Percentiles rank a stretch among this genome's conserved stretches.
Conservation (phyloP, 2,113 vertebrate genomes). For the Osmerus mordax region DNA sequence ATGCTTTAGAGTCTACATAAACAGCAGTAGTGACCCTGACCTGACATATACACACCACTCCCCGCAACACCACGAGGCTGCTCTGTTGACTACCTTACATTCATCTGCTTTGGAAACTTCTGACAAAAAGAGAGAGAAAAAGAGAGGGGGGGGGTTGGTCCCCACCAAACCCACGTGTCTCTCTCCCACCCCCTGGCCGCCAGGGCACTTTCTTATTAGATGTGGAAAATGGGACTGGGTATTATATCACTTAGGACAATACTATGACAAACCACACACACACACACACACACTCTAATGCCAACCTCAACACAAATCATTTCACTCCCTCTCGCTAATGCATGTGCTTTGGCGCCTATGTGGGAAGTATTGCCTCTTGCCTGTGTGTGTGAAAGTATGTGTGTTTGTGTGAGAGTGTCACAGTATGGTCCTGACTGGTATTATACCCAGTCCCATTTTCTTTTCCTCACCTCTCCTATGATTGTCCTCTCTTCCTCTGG, state of each 20-base stretch:
- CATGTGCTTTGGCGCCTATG: constrained; percentile 38
- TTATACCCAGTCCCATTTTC: neutral
- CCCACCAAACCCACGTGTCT: constrained; percentile 34
- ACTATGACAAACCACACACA: constrained; percentile 4
- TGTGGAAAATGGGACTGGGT: neutral
- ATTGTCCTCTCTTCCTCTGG: constrained; percentile 6
- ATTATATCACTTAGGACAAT: neutral
- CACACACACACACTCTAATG: constrained; percentile 4
- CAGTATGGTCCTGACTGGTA: constrained; percentile 23
- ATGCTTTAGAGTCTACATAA: no score
- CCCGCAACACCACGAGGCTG: neutral
- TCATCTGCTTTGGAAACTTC: no score
- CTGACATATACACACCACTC: neutral
- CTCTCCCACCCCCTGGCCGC: constrained; percentile 16
- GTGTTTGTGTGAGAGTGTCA: constrained; percentile 35
- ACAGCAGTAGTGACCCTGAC: no score
- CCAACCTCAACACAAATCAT: constrained; percentile 7
- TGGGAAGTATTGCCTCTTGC: constrained; percentile 25
- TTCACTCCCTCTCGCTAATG: constrained; percentile 46
- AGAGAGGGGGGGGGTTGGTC: constrained; percentile 6
- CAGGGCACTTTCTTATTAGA: neutral
- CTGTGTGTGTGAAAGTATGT: constrained; percentile 26
- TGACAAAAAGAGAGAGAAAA: no score
- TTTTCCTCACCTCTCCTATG: constrained; percentile 2
- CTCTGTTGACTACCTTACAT: neutral